Percentiles rank a stretch among this genome's conserved stretches.
phyloP scores from a whole-genome alignment of 2,888 invertebrate genomes.

The Pteria penguin region DNA sequence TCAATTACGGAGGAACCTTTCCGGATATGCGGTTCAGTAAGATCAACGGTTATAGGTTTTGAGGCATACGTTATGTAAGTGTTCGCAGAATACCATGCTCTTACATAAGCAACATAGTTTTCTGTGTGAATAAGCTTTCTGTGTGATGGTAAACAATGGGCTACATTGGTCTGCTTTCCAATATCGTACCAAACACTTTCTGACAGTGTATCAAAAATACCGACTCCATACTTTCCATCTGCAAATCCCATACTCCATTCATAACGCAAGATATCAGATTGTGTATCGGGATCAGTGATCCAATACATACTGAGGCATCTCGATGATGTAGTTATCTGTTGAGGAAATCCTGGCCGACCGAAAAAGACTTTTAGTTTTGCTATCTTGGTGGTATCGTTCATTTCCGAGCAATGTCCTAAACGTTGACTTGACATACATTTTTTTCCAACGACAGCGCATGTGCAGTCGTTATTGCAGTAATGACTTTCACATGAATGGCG shows the following conservation, averaged over 20 bases:
- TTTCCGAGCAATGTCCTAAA: background rate
- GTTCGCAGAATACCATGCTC: slow-evolving; percentile 6
- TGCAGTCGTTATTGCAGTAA: slow-evolving; percentile 55
- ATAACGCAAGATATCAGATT: background rate
- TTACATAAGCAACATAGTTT: slow-evolving; percentile 2
- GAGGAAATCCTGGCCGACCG: background rate
- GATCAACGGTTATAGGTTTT: slow-evolving; percentile 11
- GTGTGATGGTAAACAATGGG: background rate
- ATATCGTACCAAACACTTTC: slow-evolving; percentile 22
- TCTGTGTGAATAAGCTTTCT: background rate
- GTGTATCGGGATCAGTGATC: background rate
- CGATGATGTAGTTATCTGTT: background rate
- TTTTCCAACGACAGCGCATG: slow-evolving; percentile 54
- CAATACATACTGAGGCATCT: background rate
- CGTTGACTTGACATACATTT: slow-evolving; percentile 6
- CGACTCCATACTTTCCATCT: slow-evolving; percentile 2
- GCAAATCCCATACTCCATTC: slow-evolving; percentile 32
- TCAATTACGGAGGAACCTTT: slow-evolving; percentile 1
- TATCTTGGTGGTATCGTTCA: background rate
- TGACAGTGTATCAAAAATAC: slow-evolving; percentile 1
- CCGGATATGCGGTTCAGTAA: background rate
- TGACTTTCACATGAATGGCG: slow-evolving; percentile 52
- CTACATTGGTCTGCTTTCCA: background rate
- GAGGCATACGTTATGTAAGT: background rate
- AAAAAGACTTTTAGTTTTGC: background rate